These are phyloP conservation scores for Hydropotes inermis DNA, from an alignment of 2,113 vertebrate species.

Conservation along the genomic window DNA sequence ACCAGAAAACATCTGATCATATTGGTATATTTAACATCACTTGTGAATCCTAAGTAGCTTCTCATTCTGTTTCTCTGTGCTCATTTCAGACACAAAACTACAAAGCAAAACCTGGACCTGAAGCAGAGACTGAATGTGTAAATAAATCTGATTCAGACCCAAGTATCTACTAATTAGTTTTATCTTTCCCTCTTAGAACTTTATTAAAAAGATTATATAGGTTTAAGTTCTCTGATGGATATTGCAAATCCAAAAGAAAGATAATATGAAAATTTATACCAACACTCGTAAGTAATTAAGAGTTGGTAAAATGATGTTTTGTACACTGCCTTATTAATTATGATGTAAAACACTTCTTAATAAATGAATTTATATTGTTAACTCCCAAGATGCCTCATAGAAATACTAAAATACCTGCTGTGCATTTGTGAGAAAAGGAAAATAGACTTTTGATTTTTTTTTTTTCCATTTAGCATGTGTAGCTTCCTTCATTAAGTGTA, in stretches of 20 bases:
- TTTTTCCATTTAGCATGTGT: neutral
- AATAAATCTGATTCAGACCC: neutral
- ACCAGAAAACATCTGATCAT: neutral
- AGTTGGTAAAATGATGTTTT: neutral
- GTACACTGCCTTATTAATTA: neutral
- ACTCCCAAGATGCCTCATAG: neutral
- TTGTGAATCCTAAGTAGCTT: neutral
- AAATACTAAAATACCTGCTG: neutral
- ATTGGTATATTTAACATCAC: neutral
- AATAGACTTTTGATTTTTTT: neutral
- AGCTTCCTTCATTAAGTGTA: neutral
- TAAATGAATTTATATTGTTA: neutral
- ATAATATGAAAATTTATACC: neutral
- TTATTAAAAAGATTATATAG: neutral
- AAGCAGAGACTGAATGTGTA: neutral
- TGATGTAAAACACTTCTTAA: conserved; percentile 1
- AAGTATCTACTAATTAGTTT: neutral
- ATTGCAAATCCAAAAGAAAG: neutral
- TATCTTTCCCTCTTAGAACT: neutral
- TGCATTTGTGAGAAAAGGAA: neutral
- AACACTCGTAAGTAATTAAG: neutral
- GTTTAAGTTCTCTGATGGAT: neutral
- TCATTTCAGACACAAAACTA: neutral
- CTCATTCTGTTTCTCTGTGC: neutral
- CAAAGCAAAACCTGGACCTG: neutral